Evolutionary conservation across 2,797 vertebrate genomes (phyloP).

Genomic region (Phalloptychus januarius): DNA sequence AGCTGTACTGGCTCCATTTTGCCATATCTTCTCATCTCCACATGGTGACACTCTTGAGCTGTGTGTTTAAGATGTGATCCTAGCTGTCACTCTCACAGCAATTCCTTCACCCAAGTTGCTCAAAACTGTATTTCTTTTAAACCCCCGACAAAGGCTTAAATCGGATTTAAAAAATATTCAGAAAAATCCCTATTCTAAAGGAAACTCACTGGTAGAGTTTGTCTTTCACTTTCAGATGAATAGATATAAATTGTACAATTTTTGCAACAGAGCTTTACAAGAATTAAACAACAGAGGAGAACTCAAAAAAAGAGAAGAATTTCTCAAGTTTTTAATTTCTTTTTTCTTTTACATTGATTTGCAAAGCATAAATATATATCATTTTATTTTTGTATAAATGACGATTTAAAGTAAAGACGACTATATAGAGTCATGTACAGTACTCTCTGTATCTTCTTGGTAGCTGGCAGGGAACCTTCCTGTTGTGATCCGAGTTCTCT

Average conservation of each 20-base stretch:
- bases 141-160: slow-evolving; percentile 69
- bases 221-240: slow-evolving; percentile 30
- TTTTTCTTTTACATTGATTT: slow-evolving; percentile 42
- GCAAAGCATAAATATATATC: slow-evolving; percentile 30
- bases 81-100: slow-evolving; percentile 51
- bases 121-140: slow-evolving; percentile 68
- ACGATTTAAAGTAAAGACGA: slow-evolving; percentile 44
- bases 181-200: slow-evolving; percentile 37
- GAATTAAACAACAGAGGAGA: slow-evolving; percentile 36
- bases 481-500: slow-evolving; percentile 80
- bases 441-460: slow-evolving; percentile 63
- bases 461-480: slow-evolving; percentile 82
- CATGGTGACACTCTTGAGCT: slow-evolving; percentile 83
- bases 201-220: slow-evolving; percentile 49
- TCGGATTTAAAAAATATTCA: slow-evolving; percentile 36
- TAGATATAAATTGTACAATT: slow-evolving; percentile 52
- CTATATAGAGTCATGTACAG: slow-evolving; percentile 59
- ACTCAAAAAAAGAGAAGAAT: slow-evolving; percentile 43
- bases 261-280: slow-evolving; percentile 24
- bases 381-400: slow-evolving; percentile 23
- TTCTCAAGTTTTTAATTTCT: slow-evolving; percentile 15
- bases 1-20: slow-evolving; percentile 11
- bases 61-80: slow-evolving; percentile 40
- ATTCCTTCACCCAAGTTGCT: slow-evolving; percentile 73
- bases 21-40: slow-evolving; percentile 55